Evolutionary conservation across 2,113 vertebrate species (phyloP).

Genomic region (Capreolus pygargus): DNA sequence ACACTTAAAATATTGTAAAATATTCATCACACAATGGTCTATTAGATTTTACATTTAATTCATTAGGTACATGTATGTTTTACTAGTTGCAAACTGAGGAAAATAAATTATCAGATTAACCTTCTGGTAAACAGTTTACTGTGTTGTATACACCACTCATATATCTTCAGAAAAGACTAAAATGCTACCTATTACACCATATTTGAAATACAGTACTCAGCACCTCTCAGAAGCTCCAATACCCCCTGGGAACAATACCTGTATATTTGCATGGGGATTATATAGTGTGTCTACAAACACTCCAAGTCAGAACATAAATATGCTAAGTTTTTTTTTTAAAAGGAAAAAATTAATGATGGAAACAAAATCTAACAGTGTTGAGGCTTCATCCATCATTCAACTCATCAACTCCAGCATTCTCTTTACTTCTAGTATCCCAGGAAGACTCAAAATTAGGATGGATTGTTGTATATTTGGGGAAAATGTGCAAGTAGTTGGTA

Average conservation of each 20-base stretch:
- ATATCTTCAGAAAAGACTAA: not conserved
- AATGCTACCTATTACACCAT: not conserved
- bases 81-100: not conserved
- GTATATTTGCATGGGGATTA: not conserved
- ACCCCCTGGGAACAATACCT: not conserved
- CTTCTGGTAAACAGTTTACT: not conserved
- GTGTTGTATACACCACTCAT: not conserved
- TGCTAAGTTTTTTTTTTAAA: not conserved
- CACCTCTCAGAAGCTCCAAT: not conserved
- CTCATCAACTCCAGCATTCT: not conserved
- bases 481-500: constrained; percentile 50
- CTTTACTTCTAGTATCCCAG: not conserved
- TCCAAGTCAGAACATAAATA: constrained; percentile 14
- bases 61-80: not conserved
- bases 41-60: constrained; percentile 14
- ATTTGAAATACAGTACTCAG: not conserved
- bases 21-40: not conserved
- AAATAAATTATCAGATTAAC: not conserved
- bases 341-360: not conserved
- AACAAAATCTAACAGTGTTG: constrained; percentile 34
- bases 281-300: not conserved
- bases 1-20: not conserved
- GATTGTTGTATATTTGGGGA: not conserved
- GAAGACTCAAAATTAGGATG: constrained; percentile 44
- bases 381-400: not conserved